Evolutionary conservation across 2,797 vertebrate species (phyloP), one percentile per base, ranked within the genome.

Genomic region (Parauchenoglanis ngamensis): DNA sequence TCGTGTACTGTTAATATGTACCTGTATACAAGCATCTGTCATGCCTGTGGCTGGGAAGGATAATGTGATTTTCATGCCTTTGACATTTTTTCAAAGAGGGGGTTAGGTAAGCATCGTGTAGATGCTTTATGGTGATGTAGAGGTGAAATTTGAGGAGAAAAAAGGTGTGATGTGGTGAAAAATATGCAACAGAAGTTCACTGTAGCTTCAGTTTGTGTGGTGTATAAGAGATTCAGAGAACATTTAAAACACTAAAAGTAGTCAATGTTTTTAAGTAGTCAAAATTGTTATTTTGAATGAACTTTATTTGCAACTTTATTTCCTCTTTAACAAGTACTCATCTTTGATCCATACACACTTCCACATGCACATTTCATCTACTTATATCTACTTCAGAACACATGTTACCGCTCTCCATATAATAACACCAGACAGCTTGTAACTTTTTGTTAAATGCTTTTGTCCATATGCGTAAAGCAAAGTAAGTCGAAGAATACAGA

Each of bases 21-120:
- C 81, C 81, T 87, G 56, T 87, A 59, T 72, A 78, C 59, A 79
- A 84, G 61, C 73, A 78, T 78, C 61, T 84, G 81, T 85, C 65
- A 80, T 61, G 75, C 75, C 83, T 63, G n/a, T 63, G 54, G 75
- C 87, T 23, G n/a, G 75, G 56, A 85, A 72, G 70, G 54, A 85
- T 61, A 78, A 84, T 79, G 75, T 11, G 54, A 70, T 85, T 88
- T 79, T 63, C 75, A 85, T 21, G 75, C 54, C 44, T 73, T 61
- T 79, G 79, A 65, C 61, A 82, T 67, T 82, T 65, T 4, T 49
- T 3, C 80, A 21, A 21, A 67, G 61, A 52, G 7, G 4, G 7
- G 23, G 79, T 49, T 82, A 12, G 44, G n/a, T 28, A 49, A 28
- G 61, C 80, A 52, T 31, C 46, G 7, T 83, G 59, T 17, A n/a